Conservation (phyloP, 1,140 invertebrate genomes). For the Popillia japonica region DNA sequence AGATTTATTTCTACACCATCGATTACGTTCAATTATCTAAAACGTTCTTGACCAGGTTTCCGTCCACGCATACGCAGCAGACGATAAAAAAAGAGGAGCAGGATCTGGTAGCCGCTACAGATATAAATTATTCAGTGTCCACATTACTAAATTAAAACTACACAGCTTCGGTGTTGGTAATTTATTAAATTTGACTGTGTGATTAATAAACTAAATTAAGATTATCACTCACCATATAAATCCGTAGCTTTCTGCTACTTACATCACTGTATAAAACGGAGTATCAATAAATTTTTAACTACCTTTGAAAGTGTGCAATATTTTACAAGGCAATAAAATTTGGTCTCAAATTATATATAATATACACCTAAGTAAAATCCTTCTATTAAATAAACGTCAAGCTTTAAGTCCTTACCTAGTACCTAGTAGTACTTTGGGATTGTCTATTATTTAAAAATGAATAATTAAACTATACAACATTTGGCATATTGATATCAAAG, state of each 20-base stretch:
- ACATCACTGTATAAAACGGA: background rate
- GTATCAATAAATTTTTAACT: conserved; percentile 7
- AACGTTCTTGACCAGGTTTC: background rate
- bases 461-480: no score
- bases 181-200: conserved; percentile 32
- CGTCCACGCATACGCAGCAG: background rate
- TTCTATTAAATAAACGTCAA: background rate
- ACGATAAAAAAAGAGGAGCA: conserved; percentile 10
- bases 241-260: background rate
- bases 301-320: background rate
- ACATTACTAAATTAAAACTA: conserved; percentile 32
- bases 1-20: conserved; percentile 32
- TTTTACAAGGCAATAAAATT: background rate
- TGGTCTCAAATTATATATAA: background rate
- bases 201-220: conserved; percentile 33
- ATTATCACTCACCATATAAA: conserved; percentile 8
- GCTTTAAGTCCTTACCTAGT: no score
- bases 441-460: no score
- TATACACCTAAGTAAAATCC: background rate
- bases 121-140: conserved; percentile 17
- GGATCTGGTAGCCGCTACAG: conserved; percentile 16
- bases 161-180: conserved; percentile 30
- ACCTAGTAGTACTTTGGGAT: no score
- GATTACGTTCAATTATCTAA: conserved; percentile 31
- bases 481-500: no score